These are phyloP conservation scores for Halichoerus grypus DNA, from an alignment of 2,113 vertebrate genomes.

Conservation along the genomic window DNA sequence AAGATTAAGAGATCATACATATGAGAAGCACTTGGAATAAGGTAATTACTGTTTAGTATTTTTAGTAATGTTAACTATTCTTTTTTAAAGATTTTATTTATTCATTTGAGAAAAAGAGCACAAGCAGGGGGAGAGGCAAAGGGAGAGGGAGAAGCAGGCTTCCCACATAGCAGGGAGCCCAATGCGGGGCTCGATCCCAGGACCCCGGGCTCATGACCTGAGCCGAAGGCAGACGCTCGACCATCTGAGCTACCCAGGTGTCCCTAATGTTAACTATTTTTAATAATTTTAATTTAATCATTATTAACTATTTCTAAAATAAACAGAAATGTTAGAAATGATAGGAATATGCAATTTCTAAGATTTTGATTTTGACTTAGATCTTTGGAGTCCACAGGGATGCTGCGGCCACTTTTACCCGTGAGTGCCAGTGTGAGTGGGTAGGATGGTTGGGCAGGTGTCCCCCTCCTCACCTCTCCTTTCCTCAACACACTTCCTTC, in stretches of 20 bases:
- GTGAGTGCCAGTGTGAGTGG: not conserved
- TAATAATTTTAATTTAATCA: conserved; percentile 34
- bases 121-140: not conserved
- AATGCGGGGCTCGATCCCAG: not conserved
- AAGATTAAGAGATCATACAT: not conserved
- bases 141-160: not conserved
- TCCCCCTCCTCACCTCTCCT: not conserved
- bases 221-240: not conserved
- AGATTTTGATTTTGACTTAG: not conserved
- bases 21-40: not conserved
- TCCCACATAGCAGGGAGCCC: not conserved
- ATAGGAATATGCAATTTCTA: not conserved
- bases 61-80: not conserved
- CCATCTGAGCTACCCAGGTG: not conserved
- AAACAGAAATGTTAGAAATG: not conserved
- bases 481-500: not conserved
- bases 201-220: not conserved
- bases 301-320: not conserved
- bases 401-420: not conserved
- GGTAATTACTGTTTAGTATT: not conserved
- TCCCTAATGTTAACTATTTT: not conserved
- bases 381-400: not conserved
- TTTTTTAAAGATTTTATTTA: not conserved
- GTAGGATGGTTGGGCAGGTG: not conserved
- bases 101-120: not conserved